These are phyloP conservation scores for Pseudochirops corinnae DNA, from an alignment of 2,797 vertebrate species.

Conservation along the genomic window DNA sequence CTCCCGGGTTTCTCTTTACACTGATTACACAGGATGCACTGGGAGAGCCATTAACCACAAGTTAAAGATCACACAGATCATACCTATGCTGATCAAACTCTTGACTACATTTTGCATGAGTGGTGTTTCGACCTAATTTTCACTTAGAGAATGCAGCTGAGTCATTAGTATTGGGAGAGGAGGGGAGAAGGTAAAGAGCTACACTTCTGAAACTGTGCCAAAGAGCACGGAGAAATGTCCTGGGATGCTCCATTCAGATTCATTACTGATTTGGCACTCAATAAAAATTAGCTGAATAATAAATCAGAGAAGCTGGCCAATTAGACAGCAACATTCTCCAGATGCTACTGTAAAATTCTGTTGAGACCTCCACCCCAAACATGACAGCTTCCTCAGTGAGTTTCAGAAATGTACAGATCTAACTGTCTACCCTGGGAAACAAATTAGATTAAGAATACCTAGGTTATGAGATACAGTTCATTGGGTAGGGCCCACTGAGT, in stretches of 20 bases:
- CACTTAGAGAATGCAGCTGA: slow-evolving; percentile 34
- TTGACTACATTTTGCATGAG: neutral
- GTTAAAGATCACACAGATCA: neutral
- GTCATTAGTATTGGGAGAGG: slow-evolving; percentile 34
- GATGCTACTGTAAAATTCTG: neutral
- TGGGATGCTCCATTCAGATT: neutral
- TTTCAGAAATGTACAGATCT: neutral
- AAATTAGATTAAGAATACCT: neutral
- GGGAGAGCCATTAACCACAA: slow-evolving; percentile 28
- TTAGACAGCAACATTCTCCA: neutral
- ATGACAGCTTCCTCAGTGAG: neutral
- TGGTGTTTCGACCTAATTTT: neutral
- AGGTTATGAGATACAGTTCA: neutral
- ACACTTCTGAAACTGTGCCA: slow-evolving; percentile 37
- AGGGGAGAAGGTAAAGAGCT: slow-evolving; percentile 45
- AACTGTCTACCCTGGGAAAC: neutral
- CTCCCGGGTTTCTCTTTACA: slow-evolving; percentile 46
- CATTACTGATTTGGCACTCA: slow-evolving; percentile 17
- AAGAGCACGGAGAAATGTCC: neutral
- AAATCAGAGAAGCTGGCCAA: neutral
- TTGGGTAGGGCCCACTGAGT: neutral
- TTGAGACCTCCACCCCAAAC: neutral
- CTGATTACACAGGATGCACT: slow-evolving; percentile 10
- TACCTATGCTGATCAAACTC: neutral
- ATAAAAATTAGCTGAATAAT: slow-evolving; percentile 47